These are phyloP conservation scores for Pogonognathellus flavescens DNA, from an alignment of 1,140 invertebrate species.

Conservation along the genomic window DNA sequence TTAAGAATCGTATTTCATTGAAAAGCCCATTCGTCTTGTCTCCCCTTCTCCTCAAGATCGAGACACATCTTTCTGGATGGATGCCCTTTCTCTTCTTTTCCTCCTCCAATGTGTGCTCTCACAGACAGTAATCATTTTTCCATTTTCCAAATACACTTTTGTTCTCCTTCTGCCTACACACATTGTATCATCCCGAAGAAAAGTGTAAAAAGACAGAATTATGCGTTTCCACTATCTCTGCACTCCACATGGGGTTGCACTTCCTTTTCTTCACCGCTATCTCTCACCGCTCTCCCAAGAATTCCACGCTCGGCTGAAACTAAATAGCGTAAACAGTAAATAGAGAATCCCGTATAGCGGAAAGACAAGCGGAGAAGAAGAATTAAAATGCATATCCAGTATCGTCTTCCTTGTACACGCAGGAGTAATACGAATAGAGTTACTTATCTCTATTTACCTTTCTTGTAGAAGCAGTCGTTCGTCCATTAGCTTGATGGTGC, in stretches of 20 bases:
- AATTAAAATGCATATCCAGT: slow-evolving; percentile 4
- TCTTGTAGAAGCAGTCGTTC: neutral
- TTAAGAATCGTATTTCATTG: slow-evolving; percentile 35
- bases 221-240: slow-evolving; percentile 32
- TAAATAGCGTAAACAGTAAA: neutral
- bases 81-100: slow-evolving; percentile 40
- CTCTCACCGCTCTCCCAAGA: too few species aligned
- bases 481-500: neutral
- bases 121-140: slow-evolving; percentile 50
- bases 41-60: slow-evolving; percentile 41
- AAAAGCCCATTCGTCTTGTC: slow-evolving; percentile 46
- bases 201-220: slow-evolving; percentile 32
- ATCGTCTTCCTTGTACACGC: slow-evolving; percentile 9
- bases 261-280: too few species aligned
- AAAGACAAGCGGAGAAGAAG: neutral
- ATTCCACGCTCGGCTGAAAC: neutral
- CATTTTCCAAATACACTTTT: slow-evolving; percentile 41
- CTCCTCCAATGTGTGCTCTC: slow-evolving; percentile 14
- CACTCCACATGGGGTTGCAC: slow-evolving; percentile 3
- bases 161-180: slow-evolving; percentile 4
- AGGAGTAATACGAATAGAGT: slow-evolving; percentile 1
- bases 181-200: neutral
- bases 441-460: slow-evolving; percentile 30
- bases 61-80: slow-evolving; percentile 48
- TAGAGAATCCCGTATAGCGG: neutral